Percentiles rank a stretch among this genome's conserved stretches.
phyloP scores from a whole-genome alignment of 2,888 invertebrate genomes.

The Troilus luridus region DNA sequence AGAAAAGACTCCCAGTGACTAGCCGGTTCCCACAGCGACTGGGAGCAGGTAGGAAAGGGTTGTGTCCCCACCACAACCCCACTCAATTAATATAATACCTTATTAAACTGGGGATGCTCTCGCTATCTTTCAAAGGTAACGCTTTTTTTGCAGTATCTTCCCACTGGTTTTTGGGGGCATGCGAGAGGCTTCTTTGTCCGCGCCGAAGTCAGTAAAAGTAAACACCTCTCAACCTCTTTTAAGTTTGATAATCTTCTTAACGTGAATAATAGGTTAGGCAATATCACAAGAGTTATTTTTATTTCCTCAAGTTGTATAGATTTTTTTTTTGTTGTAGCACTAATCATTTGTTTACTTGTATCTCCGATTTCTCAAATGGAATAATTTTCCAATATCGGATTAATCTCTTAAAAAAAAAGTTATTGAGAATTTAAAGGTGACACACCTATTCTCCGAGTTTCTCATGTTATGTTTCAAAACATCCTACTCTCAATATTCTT shows the following conservation, averaged over 20 bases:
- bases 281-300: too few relatives aligned
- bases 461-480: too few relatives aligned
- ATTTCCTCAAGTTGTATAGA: too few relatives aligned
- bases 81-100: slow-evolving; percentile 59
- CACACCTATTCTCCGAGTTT: too few relatives aligned
- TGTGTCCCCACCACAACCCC: slow-evolving; percentile 54
- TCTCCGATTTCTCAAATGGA: too few relatives aligned
- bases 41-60: slow-evolving; percentile 55
- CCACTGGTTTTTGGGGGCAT: not conserved
- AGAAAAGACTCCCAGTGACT: not conserved
- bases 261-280: not conserved
- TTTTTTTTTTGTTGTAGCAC: too few relatives aligned
- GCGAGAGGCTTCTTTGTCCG: not conserved
- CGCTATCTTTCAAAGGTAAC: slow-evolving; percentile 27
- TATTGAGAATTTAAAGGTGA: too few relatives aligned
- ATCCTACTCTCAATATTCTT: too few relatives aligned
- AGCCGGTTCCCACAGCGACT: slow-evolving; percentile 45
- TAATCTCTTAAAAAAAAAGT: too few relatives aligned
- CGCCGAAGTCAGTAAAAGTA: not conserved
- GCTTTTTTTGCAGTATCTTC: slow-evolving; percentile 51
- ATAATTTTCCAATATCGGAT: too few relatives aligned
- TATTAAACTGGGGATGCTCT: slow-evolving; percentile 55
- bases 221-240: not conserved
- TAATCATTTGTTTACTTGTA: too few relatives aligned
- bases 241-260: not conserved